Evolutionary conservation across 30 jellyfish, hydroid and myxozoan genomes (phyloP).

Genomic region (Hydractinia echinata): DNA sequence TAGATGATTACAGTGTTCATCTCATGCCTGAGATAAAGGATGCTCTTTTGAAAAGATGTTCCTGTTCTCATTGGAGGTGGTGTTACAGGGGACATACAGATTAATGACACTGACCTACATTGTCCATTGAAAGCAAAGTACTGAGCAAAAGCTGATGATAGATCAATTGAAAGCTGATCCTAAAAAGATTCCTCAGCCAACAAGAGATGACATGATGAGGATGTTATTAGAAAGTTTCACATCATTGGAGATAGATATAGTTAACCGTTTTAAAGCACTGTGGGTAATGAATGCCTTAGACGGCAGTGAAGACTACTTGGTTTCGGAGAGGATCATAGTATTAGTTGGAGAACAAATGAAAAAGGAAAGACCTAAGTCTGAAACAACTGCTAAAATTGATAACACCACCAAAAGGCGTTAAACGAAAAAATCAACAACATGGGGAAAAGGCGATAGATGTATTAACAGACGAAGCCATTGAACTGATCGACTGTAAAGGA

Average conservation of each 20-base stretch:
- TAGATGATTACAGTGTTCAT: constrained; percentile 59
- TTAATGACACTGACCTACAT: constrained; percentile 49
- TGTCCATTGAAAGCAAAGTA: constrained; percentile 32
- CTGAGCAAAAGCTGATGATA: constrained; percentile 32
- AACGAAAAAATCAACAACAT: too few relatives aligned
- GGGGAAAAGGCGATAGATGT: too few relatives aligned
- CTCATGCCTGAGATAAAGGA: constrained; percentile 54
- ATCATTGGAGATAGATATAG: constrained; percentile 26
- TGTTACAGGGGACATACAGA: constrained; percentile 52
- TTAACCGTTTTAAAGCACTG: constrained; percentile 28
- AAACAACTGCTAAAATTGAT: constrained; percentile 14
- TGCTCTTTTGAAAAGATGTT: constrained; percentile 39
- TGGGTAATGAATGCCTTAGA: constrained; percentile 40
- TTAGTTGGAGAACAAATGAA: constrained; percentile 15
- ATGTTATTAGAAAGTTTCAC: constrained; percentile 20
- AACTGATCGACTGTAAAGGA: too few relatives aligned
- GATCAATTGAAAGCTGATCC: constrained; percentile 23
- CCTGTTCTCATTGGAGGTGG: constrained; percentile 65
- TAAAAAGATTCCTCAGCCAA: constrained; percentile 22
- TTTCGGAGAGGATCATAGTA: constrained; percentile 20
- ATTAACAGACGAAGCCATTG: too few relatives aligned
- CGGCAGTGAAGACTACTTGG: constrained; percentile 30
- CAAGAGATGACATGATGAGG: constrained; percentile 20
- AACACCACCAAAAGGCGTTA: constrained; percentile 27
- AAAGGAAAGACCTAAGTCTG: background rate